Evolutionary conservation across 2,888 invertebrate genomes (phyloP), one percentile per base, ranked within the genome.

Genomic region (Mechanitis messenoides): DNA sequence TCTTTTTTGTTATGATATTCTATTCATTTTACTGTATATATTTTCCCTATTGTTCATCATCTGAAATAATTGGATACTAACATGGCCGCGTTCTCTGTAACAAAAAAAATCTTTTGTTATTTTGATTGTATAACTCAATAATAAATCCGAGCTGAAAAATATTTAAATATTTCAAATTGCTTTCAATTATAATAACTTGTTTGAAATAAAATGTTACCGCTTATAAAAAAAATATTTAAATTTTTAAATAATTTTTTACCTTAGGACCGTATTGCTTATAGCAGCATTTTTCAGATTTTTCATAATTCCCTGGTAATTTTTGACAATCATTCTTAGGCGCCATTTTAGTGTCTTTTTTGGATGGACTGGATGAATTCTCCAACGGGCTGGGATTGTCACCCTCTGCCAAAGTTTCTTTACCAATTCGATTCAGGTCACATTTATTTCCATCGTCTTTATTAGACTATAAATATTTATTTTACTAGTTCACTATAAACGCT

Each of bases 1-100:
- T 11, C 33, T 3, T 31, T 50, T 31, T 50, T 50, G 20, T 50
- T 50, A n/a, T 50, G 7, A 50, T 33, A 54, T 54, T 33, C 9
- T 38, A 33, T 55, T 38, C 35, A 33, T 33, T 55, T 55, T 35
- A 6, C 20, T 11, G 9, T 33, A 35, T 55, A 55, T 31, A 31
- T 20, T 47, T 20, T 9, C 28, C 28, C 50, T 42, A 45, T 45
- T 33, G 42, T 33, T 20, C 33, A 54, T 58, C 42, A 45, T 47
- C 35, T 47, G n/a, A 20, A 50, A n/a, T 28, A 35, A 47, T 47
- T 56, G 50, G 9, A 50, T 55, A 79, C 80, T 79, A 71, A 83
- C 82, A 69, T 62, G 77, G 66, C 61, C 75, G 71, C 31, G 76
- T 68, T 74, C 77, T 81, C 81, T 82, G 81, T 38, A 76, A 80